These are phyloP conservation scores for Euclidia mi DNA, from an alignment of 2,888 invertebrate species.

Conservation along the genomic window DNA sequence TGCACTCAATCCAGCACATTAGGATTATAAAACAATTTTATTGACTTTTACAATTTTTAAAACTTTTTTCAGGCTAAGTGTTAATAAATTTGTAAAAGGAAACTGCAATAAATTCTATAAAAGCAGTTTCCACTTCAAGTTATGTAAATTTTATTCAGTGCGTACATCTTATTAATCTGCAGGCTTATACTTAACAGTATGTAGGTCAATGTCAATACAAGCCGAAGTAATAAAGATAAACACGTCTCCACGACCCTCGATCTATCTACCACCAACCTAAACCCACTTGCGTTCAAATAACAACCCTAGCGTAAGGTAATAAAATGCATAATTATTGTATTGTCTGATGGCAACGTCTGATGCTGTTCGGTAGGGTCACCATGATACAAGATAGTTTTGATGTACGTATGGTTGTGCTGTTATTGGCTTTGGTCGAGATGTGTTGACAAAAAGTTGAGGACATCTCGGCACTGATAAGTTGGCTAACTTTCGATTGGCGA, in stretches of 20 bases:
- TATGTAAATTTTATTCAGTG: background rate
- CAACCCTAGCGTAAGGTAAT: slow-evolving; percentile 26
- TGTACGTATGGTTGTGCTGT: background rate
- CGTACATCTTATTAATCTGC: background rate
- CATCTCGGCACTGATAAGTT: no score
- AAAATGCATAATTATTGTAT: slow-evolving; percentile 37
- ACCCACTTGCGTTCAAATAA: slow-evolving; percentile 26
- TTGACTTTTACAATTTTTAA: no score
- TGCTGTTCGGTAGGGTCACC: slow-evolving; percentile 21
- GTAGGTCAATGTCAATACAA: slow-evolving; percentile 26
- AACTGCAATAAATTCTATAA: no score
- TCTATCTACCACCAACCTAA: slow-evolving; percentile 20
- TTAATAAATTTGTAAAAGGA: no score
- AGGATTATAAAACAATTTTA: no score
- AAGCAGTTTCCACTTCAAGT: background rate
- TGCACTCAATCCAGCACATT: no score
- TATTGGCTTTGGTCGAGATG: no score
- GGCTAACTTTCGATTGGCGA: no score
- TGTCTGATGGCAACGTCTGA: background rate
- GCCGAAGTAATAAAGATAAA: slow-evolving; percentile 22
- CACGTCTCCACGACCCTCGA: slow-evolving; percentile 18
- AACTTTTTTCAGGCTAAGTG: no score
- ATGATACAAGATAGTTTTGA: slow-evolving; percentile 11
- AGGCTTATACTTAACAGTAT: slow-evolving; percentile 2
- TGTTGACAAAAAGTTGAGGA: no score